Evolutionary conservation across 2,888 invertebrate genomes (phyloP), one percentile per base, ranked within the genome.

Genomic region (Drosophila picticornis): DNA sequence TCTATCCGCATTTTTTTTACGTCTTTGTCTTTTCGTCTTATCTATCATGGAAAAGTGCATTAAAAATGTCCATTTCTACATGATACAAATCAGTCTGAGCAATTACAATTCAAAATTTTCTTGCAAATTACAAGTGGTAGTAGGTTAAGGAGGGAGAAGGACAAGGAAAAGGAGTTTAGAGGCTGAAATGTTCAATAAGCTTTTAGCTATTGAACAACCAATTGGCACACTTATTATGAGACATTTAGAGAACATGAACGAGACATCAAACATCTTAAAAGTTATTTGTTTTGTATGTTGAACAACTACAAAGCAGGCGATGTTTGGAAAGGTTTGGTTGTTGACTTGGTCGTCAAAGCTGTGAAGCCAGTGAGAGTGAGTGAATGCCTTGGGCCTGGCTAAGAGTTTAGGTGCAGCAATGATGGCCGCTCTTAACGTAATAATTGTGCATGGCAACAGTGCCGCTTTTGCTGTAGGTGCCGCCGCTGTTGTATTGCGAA

Each of bases 381-480:
- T 34, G 32, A 38, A 31, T 70, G 70, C 31, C 25, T 51, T 25
- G 25, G 51, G 59, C 50, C 60, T 71, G 48, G 58, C 27, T 27
- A 38, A 27, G 48, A 7, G 48, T 64, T 91, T 93, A 93, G 84
- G 93, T 91, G 84, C 93, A 93, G 78, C 93, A 93, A 77, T 93
- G 92, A 76, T 93, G 93, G 50, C 90, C 93, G 67, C 84, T 93
- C 75, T 92, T 92, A 65, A 93, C 92, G 51, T 92, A 92, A 77
- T 93, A 93, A 84, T 92, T 93, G 74, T 92, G 92, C 81, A 91
- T 90, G 63, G 83, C 77, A 36, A 90, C 72, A 22, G 87, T 85
- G 50, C 85, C 89, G 58, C 83, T 90, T 72, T 88, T 91, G 75
- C 92, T 92, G 66, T 92, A 92, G 72, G 87, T 92, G 64, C 88